Evolutionary conservation across 2,888 invertebrate genomes (phyloP), one percentile per base, ranked within the genome.

Genomic region (Diogma glabrata): DNA sequence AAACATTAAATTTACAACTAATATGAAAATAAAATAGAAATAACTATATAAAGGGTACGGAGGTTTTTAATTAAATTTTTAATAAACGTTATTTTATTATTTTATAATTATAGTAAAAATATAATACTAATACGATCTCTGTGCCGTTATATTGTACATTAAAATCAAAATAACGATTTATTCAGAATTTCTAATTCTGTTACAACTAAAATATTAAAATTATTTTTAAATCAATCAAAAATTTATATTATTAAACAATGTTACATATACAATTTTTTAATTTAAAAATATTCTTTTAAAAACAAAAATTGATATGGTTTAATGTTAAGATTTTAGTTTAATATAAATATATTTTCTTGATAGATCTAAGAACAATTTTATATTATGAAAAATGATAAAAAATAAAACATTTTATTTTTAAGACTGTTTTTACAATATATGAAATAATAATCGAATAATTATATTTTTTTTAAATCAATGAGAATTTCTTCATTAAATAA

Each of bases 61-160:
- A 40, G 19, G 22, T 49, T 24, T 23, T 49, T 14, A n/a, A 23
- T 23, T 50, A 26, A 38, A 43, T 36, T 36, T 17, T 40, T 50
- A 50, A 26, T 50, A 46, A 46, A 46, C 22, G n/a, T n/a, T n/a
- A n/a, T n/a, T n/a, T n/a, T n/a, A n/a, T n/a, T n/a, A n/a, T n/a
- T n/a, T n/a, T 43, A 22, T 43, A 43, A 43, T 43, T 22, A 43
- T 43, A 43, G 22, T 43, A 22, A 28, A n/a, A 12, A 22, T 20
- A 43, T 43, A n/a, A n/a, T n/a, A n/a, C n/a, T n/a, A n/a, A n/a
- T n/a, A n/a, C 23, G 43, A 43, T 43, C 43, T 43, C 22, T 43
- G 43, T 43, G 43, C 43, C 43, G 43, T 43, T 14, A 23, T 40
- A 43, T 22, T 43, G 43, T 43, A 43, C 22, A 43, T 40, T 22